Evolutionary conservation across 2,797 vertebrate genomes (phyloP).

Genomic region (Euthynnus affinis): DNA sequence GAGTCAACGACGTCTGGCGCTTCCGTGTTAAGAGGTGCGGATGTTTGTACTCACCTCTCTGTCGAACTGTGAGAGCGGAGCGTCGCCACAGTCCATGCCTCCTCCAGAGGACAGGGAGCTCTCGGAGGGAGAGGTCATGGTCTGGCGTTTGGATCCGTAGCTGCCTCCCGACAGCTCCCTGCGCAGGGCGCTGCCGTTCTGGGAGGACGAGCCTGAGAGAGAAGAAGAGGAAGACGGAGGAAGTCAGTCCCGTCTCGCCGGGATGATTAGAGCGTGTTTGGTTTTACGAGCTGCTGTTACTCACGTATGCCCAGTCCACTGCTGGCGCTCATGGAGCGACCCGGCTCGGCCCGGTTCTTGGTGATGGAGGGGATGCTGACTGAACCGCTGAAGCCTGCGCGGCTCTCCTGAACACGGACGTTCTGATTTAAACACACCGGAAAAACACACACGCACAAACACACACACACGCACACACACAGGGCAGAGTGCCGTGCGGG

Average conservation of each 20-base stretch:
- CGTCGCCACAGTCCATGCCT: slow-evolving; percentile 93
- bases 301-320: slow-evolving; percentile 96
- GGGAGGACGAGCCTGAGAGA: slow-evolving; percentile 90
- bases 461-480: slow-evolving; percentile 39
- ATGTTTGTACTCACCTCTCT: slow-evolving; percentile 90
- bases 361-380: slow-evolving; percentile 98
- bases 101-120: slow-evolving; percentile 97
- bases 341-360: slow-evolving; percentile 94
- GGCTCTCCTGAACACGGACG: slow-evolving; percentile 94
- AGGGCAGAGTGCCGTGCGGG: slow-evolving; percentile 53
- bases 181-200: slow-evolving; percentile 95
- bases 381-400: slow-evolving; percentile 94
- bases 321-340: slow-evolving; percentile 98
- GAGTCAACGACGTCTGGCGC: slow-evolving; percentile 40
- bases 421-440: slow-evolving; percentile 86
- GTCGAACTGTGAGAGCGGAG: slow-evolving; percentile 93
- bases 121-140: slow-evolving; percentile 97
- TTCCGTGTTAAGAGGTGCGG: background rate
- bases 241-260: background rate
- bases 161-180: slow-evolving; percentile 94
- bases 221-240: background rate
- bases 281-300: slow-evolving; percentile 59
- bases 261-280: background rate
- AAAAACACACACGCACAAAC: slow-evolving; percentile 43
- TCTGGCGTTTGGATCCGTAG: slow-evolving; percentile 92